Evolutionary conservation across 1,140 invertebrate genomes (phyloP), one percentile per base, ranked within the genome.

Genomic region (Hyles vespertilio): DNA sequence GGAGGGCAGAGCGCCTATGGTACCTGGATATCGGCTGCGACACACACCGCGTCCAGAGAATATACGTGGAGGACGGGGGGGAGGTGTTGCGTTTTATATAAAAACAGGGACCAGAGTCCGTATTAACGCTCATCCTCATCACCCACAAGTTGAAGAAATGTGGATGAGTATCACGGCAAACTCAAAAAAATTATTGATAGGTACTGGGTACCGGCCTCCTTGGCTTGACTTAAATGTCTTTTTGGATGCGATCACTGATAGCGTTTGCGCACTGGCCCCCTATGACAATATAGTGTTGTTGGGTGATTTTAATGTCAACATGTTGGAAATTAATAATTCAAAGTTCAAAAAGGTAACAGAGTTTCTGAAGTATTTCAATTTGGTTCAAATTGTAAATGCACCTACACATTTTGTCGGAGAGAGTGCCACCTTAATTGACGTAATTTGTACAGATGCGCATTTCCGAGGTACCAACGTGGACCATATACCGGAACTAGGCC

Each of bases 251-350:
- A 11, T 74, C 2, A 52, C 12, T 11, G 7, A 48, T 12, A 65
- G 63, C 10, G 47, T 72, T 10, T 55, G 40, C 32, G 33, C 34
- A 1, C 52, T 70, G 47, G 51, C 60, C 22, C 34, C 49, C 2
- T 65, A 62, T 54, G 54, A 63, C 45, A 54, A 59, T 33, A 59
- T 57, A n/a, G 67, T 58, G 50, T 3, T 73, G 0, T 32, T 70
- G 3, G 61, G 58, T 1, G 73, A 76, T 44, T 60, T 70, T 46
- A 76, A 76, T 64, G 56, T 74, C 10, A 61, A 74, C 8, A 3
- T 48, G 9, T 33, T 58, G 6, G 49, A 58, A 33, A 32, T 8
- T 32, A 11, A 46, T 33, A 44, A 8, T 12, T 5, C 12, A 8
- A 58, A 45, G 32, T 33, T 32, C 2, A 51, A 51, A 45, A 70